Conservation (phyloP, 1,140 invertebrate genomes). For the Harpegnathos saltator region DNA sequence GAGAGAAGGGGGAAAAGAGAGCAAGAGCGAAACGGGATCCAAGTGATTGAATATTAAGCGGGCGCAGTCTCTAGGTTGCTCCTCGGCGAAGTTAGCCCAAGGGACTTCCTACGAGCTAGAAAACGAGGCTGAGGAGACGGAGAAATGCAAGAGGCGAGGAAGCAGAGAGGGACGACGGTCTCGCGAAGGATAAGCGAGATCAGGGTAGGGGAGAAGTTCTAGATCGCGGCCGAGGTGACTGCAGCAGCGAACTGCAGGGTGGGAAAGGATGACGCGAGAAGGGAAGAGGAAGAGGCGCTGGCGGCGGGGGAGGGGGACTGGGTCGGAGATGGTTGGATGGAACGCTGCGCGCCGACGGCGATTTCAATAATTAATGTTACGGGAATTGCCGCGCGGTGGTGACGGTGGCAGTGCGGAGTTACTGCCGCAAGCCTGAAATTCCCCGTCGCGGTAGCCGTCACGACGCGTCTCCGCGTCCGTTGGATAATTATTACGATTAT, state of each 20-base stretch:
- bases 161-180: constrained; percentile 17
- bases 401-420: constrained; percentile 58
- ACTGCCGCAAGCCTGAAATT: constrained; percentile 74
- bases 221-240: constrained; percentile 53
- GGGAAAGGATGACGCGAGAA: constrained; percentile 4
- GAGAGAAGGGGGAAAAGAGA: constrained; percentile 25
- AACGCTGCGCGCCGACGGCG: constrained; percentile 67
- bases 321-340: constrained; percentile 33
- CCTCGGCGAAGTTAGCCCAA: constrained; percentile 70
- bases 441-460: constrained; percentile 68
- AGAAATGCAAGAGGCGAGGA: background rate
- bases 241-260: constrained; percentile 18
- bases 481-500: constrained; percentile 74
- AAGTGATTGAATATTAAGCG: constrained; percentile 79
- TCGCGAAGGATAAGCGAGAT: constrained; percentile 29
- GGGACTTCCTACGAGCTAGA: constrained; percentile 68
- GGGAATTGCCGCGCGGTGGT: constrained; percentile 73
- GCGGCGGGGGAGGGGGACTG: no score
- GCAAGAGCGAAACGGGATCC: constrained; percentile 61
- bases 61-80: constrained; percentile 64
- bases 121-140: constrained; percentile 65
- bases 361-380: constrained; percentile 80
- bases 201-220: constrained; percentile 22
- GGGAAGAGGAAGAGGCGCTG: background rate
- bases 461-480: constrained; percentile 33